Base-by-base conservation (phyloP, 2,888 invertebrate species). In the Eristalinus aeneus region DNA sequence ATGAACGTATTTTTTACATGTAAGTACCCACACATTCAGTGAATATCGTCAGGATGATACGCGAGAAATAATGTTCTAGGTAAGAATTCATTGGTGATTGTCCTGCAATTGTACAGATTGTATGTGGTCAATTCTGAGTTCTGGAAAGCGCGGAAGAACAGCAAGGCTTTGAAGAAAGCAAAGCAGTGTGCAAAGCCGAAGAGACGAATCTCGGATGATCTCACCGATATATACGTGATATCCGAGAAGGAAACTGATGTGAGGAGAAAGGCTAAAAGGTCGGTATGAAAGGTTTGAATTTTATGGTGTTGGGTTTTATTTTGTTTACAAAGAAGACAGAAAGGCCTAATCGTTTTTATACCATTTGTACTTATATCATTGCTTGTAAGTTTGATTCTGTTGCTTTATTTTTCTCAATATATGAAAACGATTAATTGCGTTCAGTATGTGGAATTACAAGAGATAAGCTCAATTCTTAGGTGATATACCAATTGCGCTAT, bases 1-100 rank as follows among this genome's bases (percentile, higher is more conserved):
- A 98, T 98, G 96, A 98, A 98, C 91, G 97, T 98, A 22, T 98
- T 98, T 93, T 98, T 98, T 93, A 98, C 98, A 0, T 98, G 97
- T 93, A 97, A 97, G 93, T 97, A 97, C 9, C 22, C 32, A 8
- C 22, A 16, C 8, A 32, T 31, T 27, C 2, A 27, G 5, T 5
- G 27, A 27, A 27, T 2, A 27, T 5, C 27, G 2, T 27, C 27
- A 27, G 27, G 27, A 27, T 3, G 5, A 27, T 27, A 5, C 2
- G 5, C 5, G 27, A 5, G 5, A 27, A 3, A 27, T 27, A 27
- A 27, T 69, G 56, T 87, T 22, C 92, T 94, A 94, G 92, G 92
- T 87, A 96, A 96, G 90, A 97, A 97, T 90, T 96, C 96, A 0
- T 93, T 97, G 91, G 98, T 98, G 10, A 98, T 98, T 82, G 92